Evolutionary conservation across 2,888 invertebrate species (phyloP).

Genomic region (Monopis laevigella): DNA sequence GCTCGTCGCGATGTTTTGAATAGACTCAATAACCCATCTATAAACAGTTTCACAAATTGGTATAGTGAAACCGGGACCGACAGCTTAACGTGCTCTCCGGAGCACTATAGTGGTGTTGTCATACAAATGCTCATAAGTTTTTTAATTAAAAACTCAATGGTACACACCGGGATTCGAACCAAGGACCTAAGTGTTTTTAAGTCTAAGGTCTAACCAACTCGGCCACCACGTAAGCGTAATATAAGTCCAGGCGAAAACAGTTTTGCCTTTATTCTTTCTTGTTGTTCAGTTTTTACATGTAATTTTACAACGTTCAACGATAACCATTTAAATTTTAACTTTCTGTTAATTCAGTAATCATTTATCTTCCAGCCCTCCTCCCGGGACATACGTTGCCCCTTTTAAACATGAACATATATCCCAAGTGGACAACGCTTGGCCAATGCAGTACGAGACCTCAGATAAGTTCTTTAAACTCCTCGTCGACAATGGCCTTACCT

Average conservation of each 20-base stretch:
- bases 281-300: neutral
- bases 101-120: too few species aligned
- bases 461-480: constrained; percentile 29
- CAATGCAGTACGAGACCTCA: constrained; percentile 30
- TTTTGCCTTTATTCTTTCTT: neutral
- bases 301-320: too few species aligned
- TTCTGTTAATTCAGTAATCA: constrained; percentile 14
- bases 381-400: constrained; percentile 23
- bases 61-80: too few species aligned
- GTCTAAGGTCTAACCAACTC: too few species aligned
- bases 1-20: too few species aligned
- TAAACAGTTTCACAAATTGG: too few species aligned
- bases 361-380: constrained; percentile 20
- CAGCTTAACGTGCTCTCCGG: too few species aligned
- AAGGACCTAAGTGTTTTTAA: too few species aligned
- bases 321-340: constrained; percentile 12
- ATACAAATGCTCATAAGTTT: too few species aligned
- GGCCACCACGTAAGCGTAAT: neutral
- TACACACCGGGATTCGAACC: too few species aligned
- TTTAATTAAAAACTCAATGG: too few species aligned
- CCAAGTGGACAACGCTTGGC: constrained; percentile 33
- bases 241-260: neutral
- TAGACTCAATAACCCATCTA: too few species aligned
- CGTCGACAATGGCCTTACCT: constrained; percentile 31
- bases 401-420: constrained; percentile 28